Conservation (phyloP, 1,140 invertebrate species). For the Tetramorium simillimum region DNA sequence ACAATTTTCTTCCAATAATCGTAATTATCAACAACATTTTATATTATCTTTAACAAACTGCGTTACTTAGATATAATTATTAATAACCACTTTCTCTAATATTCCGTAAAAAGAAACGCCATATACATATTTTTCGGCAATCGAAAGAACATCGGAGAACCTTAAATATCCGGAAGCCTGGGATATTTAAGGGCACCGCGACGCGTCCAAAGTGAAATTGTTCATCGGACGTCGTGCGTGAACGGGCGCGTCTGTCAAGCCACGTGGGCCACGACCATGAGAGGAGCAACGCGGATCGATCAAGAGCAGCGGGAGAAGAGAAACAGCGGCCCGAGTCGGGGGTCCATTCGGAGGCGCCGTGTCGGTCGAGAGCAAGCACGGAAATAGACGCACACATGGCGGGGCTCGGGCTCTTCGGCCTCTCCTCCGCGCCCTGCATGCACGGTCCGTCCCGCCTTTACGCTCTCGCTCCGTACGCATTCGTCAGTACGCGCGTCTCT, state of each 20-base stretch:
- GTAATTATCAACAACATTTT: background rate
- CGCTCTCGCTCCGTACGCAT: background rate
- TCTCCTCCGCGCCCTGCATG: constrained; percentile 48
- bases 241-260: constrained; percentile 10
- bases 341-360: constrained; percentile 62
- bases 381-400: constrained; percentile 84
- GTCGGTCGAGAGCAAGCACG: constrained; percentile 77
- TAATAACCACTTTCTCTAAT: background rate
- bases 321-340: constrained; percentile 1
- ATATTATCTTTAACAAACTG: background rate
- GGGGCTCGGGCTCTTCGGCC: constrained; percentile 77
- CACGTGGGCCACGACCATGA: constrained; percentile 35
- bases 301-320: constrained; percentile 32
- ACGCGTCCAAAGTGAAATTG: background rate
- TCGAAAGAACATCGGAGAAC: background rate
- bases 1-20: background rate
- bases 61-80: background rate
- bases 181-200: background rate
- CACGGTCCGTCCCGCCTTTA: constrained; percentile 23
- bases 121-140: background rate
- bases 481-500: constrained; percentile 20
- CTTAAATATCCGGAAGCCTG: background rate
- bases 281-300: constrained; percentile 9
- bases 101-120: background rate
- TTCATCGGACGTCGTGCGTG: background rate